Base-by-base conservation (phyloP, 2,113 vertebrate genomes). In the Anguilla japonica region DNA sequence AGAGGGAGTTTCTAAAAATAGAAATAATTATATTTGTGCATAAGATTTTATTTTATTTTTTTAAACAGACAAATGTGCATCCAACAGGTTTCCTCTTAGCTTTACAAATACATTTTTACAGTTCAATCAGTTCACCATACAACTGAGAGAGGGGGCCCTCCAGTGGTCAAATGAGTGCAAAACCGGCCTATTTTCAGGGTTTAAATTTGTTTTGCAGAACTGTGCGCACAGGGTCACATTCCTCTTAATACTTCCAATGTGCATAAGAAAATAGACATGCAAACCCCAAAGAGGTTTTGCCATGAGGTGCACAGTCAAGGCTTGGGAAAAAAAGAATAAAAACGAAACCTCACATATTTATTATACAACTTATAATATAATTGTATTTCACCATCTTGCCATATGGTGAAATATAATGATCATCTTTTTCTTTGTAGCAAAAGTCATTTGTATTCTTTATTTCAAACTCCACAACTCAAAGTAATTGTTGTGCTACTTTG, bases 111-210 rank as follows among this genome's bases (percentile, higher is more conserved):
- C 20, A 43, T 20, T 41, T 5, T 81, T 11, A 15, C 22, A 43
- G 80, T 41, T 46, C 29, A n/a, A 41, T 81, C 41, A 81, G 40
- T 41, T 41, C n/a, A 41, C 63, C 56, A 18, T 39, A 41, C 40
- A 26, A 41, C 41, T 89, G 88, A 89, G 16, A 88, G 63, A 41
- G 86, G 81, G 82, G 40, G 78, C 92, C 91, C 91, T 88, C 94
- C 91, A 86, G 83, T 94, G 94, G 87, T 80, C 14, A 71, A 1
- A 83, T 41, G n/a, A 75, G 26, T 75, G 5, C n/a, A n/a, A 75
- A 75, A 75, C 26, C 26, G 11, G 26, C 11, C 14, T 5, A 63
- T 5, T 16, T 63, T 18, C 60, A 63, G 34, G 11, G 5, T 29
- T 29, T 9, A 75, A 22, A 75, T 75, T 2, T 34, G 71, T 11